Evolutionary conservation across 2,113 vertebrate species (phyloP).

Genomic region (Brachyhypopomus gauderio): DNA sequence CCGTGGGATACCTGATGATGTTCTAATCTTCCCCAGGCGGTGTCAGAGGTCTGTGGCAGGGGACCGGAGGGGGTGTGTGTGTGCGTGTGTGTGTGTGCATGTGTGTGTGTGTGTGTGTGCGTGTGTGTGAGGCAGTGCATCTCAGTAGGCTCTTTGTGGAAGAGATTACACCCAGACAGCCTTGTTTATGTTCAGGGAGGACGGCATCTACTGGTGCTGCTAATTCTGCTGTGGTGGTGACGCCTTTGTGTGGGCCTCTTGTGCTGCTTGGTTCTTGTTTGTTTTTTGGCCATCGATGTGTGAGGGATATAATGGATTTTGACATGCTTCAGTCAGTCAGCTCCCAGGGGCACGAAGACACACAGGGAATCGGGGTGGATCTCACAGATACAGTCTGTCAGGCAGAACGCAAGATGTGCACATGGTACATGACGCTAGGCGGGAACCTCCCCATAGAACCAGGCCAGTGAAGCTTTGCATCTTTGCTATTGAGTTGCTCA

Average conservation of each 20-base stretch:
- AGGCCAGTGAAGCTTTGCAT: neutral
- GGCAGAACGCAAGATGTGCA: neutral
- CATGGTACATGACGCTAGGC: neutral
- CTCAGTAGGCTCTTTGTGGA: constrained; percentile 51
- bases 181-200: constrained; percentile 65
- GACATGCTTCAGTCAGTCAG: constrained; percentile 42
- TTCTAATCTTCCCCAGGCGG: constrained; percentile 58
- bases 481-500: constrained; percentile 10
- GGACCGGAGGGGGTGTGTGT: constrained; percentile 56
- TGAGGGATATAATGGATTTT: constrained; percentile 57
- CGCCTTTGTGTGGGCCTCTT: constrained; percentile 2
- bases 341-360: neutral
- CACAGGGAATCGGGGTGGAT: neutral
- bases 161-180: constrained; percentile 60
- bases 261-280: constrained; percentile 2
- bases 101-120: constrained; percentile 82
- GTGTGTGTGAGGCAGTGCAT: constrained; percentile 62
- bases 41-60: constrained; percentile 52
- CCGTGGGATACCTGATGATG: constrained; percentile 84
- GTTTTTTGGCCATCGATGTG: constrained; percentile 38
- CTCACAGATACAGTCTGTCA: neutral
- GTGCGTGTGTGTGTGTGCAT: constrained; percentile 81
- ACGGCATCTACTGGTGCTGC: constrained; percentile 49
- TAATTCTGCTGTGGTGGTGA: constrained; percentile 60
- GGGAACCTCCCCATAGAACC: neutral